Conservation (phyloP, 2,797 vertebrate genomes). For the Aselliscus stoliczkanus region DNA sequence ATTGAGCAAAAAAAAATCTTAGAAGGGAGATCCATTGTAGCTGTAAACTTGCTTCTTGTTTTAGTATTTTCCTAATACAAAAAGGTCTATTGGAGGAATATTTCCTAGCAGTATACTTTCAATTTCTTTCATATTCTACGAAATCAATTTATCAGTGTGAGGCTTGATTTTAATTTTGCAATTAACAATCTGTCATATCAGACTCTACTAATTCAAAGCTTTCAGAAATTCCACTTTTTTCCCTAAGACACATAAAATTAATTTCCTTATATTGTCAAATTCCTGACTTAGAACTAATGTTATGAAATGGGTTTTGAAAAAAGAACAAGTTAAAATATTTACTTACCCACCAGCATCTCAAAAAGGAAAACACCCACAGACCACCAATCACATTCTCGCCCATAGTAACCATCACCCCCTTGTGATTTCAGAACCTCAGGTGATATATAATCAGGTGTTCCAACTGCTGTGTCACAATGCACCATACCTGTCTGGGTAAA, state of each 20-base stretch:
- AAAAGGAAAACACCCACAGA: constrained; percentile 99
- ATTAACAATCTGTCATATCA: neutral
- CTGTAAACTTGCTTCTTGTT: neutral
- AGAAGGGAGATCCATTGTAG: neutral
- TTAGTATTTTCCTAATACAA: neutral
- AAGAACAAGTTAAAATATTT: constrained; percentile 21
- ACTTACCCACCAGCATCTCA: constrained; percentile 98
- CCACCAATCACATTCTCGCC: constrained; percentile 99
- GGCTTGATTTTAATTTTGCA: neutral
- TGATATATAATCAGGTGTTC: constrained; percentile 98
- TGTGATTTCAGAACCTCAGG: constrained; percentile 98
- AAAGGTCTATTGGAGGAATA: neutral
- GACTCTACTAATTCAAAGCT: neutral
- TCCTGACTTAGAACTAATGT: constrained; percentile 4
- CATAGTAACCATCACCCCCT: constrained; percentile 96
- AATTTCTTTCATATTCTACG: neutral
- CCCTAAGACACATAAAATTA: neutral
- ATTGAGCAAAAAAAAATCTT: neutral
- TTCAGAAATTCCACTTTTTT: constrained; percentile 7
- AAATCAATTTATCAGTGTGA: neutral
- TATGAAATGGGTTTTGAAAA: neutral
- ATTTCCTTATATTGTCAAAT: constrained; percentile 19
- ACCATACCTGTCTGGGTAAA: constrained; percentile 95
- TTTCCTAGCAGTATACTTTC: neutral
- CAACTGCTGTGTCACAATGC: constrained; percentile 96